Conservation (phyloP, 2,797 vertebrate genomes). For the Etheostoma perlongum region DNA sequence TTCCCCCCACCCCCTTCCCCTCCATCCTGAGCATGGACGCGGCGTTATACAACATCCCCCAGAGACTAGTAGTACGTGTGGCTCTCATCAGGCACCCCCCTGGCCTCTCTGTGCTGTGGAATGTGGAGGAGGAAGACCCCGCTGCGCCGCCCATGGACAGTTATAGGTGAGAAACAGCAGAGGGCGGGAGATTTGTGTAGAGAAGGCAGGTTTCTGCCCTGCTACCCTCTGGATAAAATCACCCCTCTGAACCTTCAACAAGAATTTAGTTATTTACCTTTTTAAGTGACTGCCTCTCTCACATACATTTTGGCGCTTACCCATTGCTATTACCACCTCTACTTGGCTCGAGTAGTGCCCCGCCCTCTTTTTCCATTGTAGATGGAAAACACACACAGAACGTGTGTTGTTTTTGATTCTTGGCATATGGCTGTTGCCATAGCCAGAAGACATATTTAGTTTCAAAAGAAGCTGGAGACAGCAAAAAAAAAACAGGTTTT, state of each 20-base stretch:
- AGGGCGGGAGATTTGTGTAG: background rate
- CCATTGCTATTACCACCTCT: no score
- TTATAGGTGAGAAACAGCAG: conserved; percentile 70
- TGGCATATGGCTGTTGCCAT: no score
- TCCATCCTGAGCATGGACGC: conserved; percentile 53
- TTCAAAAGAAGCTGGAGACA: no score
- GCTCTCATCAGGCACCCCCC: conserved; percentile 73
- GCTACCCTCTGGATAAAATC: background rate
- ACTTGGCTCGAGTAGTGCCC: no score
- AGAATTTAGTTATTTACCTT: background rate
- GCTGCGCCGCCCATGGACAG: conserved; percentile 72
- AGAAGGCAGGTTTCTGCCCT: background rate
- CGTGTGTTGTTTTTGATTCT: no score
- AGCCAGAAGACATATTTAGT: no score
- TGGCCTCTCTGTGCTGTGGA: conserved; percentile 78
- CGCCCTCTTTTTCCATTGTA: no score
- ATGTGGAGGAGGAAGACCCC: conserved; percentile 51
- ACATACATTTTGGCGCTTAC: no score
- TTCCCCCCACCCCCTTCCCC: conserved; percentile 67
- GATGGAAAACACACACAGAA: no score
- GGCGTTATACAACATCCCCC: conserved; percentile 71
- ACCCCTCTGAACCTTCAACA: background rate
- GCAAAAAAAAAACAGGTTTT: no score
- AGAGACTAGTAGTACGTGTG: conserved; percentile 61
- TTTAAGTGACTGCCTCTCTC: background rate